Evolutionary conservation across 1,140 invertebrate genomes (phyloP), one percentile per base, ranked within the genome.

Genomic region (Aphaenogaster ashmeadi): DNA sequence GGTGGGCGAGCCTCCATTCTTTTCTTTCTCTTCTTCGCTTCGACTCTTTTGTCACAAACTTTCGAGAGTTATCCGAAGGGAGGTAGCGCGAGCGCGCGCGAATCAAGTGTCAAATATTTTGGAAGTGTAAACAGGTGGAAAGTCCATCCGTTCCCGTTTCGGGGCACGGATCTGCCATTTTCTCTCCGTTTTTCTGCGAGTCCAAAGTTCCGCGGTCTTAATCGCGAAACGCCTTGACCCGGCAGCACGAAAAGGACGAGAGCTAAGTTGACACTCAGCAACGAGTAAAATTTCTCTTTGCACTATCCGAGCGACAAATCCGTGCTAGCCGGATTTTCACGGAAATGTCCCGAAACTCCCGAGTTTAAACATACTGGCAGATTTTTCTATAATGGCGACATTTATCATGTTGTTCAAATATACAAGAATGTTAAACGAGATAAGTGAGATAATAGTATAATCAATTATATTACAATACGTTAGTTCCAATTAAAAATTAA

Each of bases 51-150:
- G 50, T 52, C 72, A 38, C 47, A 50, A 88, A 90, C 78, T 90
- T 90, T 74, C 44, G 33, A 87, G 71, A 87, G 54, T 18, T 33
- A 66, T 47, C 64, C 27, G 54, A 66, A 38, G 9, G 41, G 54
- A 11, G 4, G 0, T 11, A n/a, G 15, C 52, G 47, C 21, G 27
- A 27, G 27, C 27, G 21, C 11, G 13, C 11, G 38, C 54, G 85
- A 74, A 79, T 88, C 80, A 47, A 88, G 58, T 78, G 58, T 80
- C 64, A 86, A 79, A 66, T 90, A 81, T 81, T 86, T 87, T 86
- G 83, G 74, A 64, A 80, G 62, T 67, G 90, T 90, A 91, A 91
- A 90, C 90, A 87, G n/a, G 64, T 84, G 81, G 80, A 86, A 84
- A 86, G 87, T 91, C 62, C 71, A 75, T 69, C 77, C 79, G 11